Base-by-base conservation (phyloP, 2,113 vertebrate species). In the Xyrauchen texanus region DNA sequence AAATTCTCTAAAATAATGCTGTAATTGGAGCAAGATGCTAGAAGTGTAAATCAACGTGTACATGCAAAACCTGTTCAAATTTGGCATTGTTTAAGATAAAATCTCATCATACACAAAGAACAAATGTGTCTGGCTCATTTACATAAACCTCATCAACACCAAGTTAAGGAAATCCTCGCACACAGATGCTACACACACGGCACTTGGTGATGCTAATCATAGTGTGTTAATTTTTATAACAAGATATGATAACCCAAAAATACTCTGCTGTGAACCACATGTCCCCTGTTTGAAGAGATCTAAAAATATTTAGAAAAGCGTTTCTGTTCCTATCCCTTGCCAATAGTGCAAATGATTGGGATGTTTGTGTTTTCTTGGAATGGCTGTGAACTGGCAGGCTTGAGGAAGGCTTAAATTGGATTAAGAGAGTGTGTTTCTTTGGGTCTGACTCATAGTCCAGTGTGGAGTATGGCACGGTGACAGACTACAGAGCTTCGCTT, bases 251-350 rank as follows among this genome's bases (percentile, higher is more conserved):
- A 53, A 69, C 68, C 74, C 68, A 11, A 67, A 84, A 78, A 81
- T 58, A 77, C 49, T 66, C 78, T 9, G 13, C 73, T 49, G 34
- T 62, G 46, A 83, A 83, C 74, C 58, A 16, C 49, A 45, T 69
- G 69, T 47, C 77, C 79, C 68, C 68, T 8, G 57, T 12, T 60
- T 74, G 16, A 52, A 49, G 74, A 42, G 69, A 58, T 57, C 75
- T 78, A 84, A 78, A 84, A 81, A 81, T 77, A 80, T 57, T 12
- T 68, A 65, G 53, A 8, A 34, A 34, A 65, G 65, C 12, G 65
- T 49, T 60, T 67, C 74, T 67, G 46, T 45, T 10, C 57, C 10
- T 11, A 53, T 73, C 63, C 46, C 55, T 34, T 16, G 74, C 52
- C 66, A 7, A 47, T 49, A 80, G 82, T 45, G 44, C 46, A 8